Evolutionary conservation across 1,140 invertebrate genomes (phyloP), one percentile per base, ranked within the genome.

Genomic region (Sarcophaga bullata): DNA sequence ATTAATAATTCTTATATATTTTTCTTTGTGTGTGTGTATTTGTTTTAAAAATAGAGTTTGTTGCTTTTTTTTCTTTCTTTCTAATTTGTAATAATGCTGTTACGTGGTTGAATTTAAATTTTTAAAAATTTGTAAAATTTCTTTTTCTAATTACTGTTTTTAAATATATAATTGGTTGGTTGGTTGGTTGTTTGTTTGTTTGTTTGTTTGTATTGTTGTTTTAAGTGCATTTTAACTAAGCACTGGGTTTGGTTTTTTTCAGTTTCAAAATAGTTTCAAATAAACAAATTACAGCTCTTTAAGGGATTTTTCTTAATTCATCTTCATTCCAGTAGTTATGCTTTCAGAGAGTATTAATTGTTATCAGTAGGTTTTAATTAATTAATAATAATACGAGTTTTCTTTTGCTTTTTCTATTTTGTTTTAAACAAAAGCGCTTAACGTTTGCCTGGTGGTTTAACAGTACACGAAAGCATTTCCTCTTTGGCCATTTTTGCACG

Each of bases 401-500:
- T 6, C 46, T 73, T 73, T 11, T 73, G 9, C 11, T 25, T 73
- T 37, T 25, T 25, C 6, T 73, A 47, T 73, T 19, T 68, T 68
- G 15, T 62, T 62, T 62, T 37, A 37, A 37, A 37, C 25, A 37
- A 37, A 37, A 47, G 0, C 13, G 9, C 13, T 81, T 83, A 83
- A 58, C 82, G 82, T 62, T 81, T 83, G 17, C 82, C 80, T 58
- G 46, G 73, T 58, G 86, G 84, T 80, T 89, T 90, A 82, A 93
- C 92, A 84, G 91, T 92, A 82, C 92, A 91, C 62, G 92, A 92
- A 83, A 95, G 93, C 90, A 95, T 94, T 89, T 95, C 95, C 90
- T 95, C 94, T 87, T 95, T 93, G 83, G 93, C 91, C 88, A 95
- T 91, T 90, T 95, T 95, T 85, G 91, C 88, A 85, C 94, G 92